Evolutionary conservation across 2,888 invertebrate species (phyloP).

Genomic region (Terebella lapidaria): DNA sequence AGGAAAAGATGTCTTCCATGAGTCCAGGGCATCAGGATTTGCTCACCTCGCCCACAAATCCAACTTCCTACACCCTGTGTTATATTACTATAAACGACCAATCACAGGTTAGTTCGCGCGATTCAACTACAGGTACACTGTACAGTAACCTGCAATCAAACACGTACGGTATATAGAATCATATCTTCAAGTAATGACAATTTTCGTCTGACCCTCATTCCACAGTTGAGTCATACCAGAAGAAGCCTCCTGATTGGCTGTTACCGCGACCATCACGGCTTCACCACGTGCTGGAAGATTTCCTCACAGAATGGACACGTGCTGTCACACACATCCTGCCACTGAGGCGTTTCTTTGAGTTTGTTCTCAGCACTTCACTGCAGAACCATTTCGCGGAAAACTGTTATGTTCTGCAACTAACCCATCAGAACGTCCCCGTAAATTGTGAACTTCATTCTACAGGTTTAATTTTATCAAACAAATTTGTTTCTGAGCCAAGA

Average conservation of each 20-base stretch:
- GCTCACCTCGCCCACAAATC: conserved; percentile 51
- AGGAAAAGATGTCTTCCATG: conserved; percentile 52
- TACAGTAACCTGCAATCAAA: too few relatives aligned
- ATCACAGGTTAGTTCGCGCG: conserved; percentile 47
- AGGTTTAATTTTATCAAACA: too few relatives aligned
- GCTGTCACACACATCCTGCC: conserved; percentile 50
- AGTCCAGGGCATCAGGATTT: conserved; percentile 50
- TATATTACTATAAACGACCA: conserved; percentile 52
- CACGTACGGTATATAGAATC: too few relatives aligned
- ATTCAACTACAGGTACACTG: too few relatives aligned
- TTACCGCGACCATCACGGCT: conserved; percentile 48
- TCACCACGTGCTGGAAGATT: conserved; percentile 56
- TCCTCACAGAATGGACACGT: conserved; percentile 53
- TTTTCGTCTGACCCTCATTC: too few relatives aligned
- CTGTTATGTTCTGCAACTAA: conserved; percentile 47
- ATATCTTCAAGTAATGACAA: too few relatives aligned
- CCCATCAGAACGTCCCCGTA: conserved; percentile 31
- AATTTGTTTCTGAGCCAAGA: too few relatives aligned
- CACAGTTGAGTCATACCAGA: not conserved
- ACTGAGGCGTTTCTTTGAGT: conserved; percentile 35
- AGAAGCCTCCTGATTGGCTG: conserved; percentile 12
- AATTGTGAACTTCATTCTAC: not conserved
- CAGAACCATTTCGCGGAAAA: conserved; percentile 40
- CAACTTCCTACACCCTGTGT: conserved; percentile 56
- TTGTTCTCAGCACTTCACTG: conserved; percentile 32